Percentiles rank a stretch among this genome's conserved stretches.
These are phyloP conservation scores for Spodoptera frugiperda DNA, from an alignment of 1,140 invertebrate species.

Conservation along the genomic window DNA sequence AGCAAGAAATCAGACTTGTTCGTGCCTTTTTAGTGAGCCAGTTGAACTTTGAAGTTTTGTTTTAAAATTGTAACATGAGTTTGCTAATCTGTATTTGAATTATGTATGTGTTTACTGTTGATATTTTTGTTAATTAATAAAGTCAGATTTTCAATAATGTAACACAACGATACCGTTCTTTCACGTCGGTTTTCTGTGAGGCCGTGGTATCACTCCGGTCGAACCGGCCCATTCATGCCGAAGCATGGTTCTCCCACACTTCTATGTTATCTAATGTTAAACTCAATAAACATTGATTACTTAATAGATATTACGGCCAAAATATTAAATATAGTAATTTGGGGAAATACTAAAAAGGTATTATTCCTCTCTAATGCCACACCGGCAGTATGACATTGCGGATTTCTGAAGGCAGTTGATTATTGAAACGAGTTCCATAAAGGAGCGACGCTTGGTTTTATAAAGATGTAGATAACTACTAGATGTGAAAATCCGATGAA, in stretches of 20 bases:
- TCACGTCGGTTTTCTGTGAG: too few relatives aligned
- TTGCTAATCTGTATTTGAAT: not conserved
- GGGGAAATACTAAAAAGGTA: constrained; percentile 46
- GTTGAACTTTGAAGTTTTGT: not conserved
- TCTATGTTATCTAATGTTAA: too few relatives aligned
- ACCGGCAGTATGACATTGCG: constrained; percentile 59
- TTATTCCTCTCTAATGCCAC: constrained; percentile 52
- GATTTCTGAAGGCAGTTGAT: constrained; percentile 72
- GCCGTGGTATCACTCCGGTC: too few relatives aligned
- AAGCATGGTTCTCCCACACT: too few relatives aligned
- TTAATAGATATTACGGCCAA: too few relatives aligned
- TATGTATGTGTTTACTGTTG: too few relatives aligned
- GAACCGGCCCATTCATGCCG: too few relatives aligned
- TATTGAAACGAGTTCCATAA: constrained; percentile 73
- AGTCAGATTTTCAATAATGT: too few relatives aligned
- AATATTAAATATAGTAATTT: constrained; percentile 57
- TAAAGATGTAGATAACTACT: constrained; percentile 34
- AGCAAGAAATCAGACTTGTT: constrained; percentile 61
- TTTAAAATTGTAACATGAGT: not conserved
- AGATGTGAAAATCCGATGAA: not conserved
- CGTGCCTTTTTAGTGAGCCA: constrained; percentile 10
- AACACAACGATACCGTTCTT: too few relatives aligned
- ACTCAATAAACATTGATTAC: too few relatives aligned
- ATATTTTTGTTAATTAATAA: too few relatives aligned
- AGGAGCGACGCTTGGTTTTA: constrained; percentile 54